Evolutionary conservation across 2,797 vertebrate genomes (phyloP), one percentile per base, ranked within the genome.

Genomic region (Hydrocynus forskahlii): DNA sequence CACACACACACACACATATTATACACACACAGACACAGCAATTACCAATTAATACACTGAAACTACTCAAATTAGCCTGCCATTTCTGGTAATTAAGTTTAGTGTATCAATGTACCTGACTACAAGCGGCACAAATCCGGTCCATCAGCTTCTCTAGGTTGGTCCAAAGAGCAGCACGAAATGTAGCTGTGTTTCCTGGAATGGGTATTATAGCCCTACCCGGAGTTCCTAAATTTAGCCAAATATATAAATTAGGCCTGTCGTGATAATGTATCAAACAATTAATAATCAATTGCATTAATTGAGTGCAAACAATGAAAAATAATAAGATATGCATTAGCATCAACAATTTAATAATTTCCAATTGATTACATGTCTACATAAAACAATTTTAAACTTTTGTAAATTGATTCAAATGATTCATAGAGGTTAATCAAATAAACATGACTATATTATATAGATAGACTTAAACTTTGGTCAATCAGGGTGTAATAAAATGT

Each of bases 121-220:
- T 94, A 3, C 96, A 99, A 0, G 96, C 94, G 52, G 96, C 94
- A 92, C 93, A 99, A 79, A 99, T 99, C 88, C 98, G 96, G 91
- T 99, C 97, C 96, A 98, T 97, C 60, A 99, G 91, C 84, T 98
- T 99, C 90, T 99, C 98, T 93, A 99, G 94, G 88, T 96, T 98
- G 79, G 97, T 99, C 98, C 98, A 99, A 14, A 99, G 95, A 21
- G 97, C 95, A 54, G 98, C 97, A 71, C 97, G 95, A 87, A 99
- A 99, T n/a, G 96, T 96, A n/a, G 97, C 97, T 0, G 96, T 97
- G 88, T 96, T 97, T 59, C 97, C 98, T 68, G 97, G 97, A 16
- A 96, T 95, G 45, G 97, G 97, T 94, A 99, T 96, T 60, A 95
- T 90, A 23, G 97, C 96, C 89, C 98, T 92, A 21, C 97, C 98